Evolutionary conservation across 2,113 vertebrate genomes (phyloP).

Genomic region (Antechinus stuartii): DNA sequence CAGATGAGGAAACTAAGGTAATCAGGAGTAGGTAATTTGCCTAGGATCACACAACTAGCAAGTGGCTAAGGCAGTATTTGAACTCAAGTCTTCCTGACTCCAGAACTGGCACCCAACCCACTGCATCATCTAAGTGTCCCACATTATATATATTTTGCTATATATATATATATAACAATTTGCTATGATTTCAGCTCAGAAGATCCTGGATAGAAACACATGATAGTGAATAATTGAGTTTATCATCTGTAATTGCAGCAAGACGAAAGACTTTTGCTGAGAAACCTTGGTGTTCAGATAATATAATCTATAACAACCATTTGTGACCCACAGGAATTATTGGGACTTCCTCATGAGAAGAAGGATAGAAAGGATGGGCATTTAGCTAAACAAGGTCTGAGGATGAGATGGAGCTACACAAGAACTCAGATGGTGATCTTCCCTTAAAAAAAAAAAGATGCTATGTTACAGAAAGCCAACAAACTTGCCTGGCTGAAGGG

Average conservation of each 20-base stretch:
- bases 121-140: not conserved
- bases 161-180: not conserved
- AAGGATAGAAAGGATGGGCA: not conserved
- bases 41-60: not conserved
- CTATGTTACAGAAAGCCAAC: not conserved
- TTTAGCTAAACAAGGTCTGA: not conserved
- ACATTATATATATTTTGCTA: no score
- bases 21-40: not conserved
- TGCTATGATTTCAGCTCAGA: not conserved
- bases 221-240: not conserved
- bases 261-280: not conserved
- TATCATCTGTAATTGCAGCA: not conserved
- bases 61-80: not conserved
- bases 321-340: not conserved
- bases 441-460: not conserved
- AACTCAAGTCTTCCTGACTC: not conserved
- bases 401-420: not conserved
- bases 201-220: not conserved
- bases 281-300: not conserved
- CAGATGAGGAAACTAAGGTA: no score
- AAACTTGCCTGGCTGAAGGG: not conserved
- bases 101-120: not conserved
- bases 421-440: not conserved
- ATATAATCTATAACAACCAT: not conserved
- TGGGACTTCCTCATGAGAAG: not conserved